Percentiles rank a stretch among this genome's conserved stretches.
phyloP scores from a whole-genome alignment of 2,113 vertebrate species.

The Psittacara wagleri region DNA sequence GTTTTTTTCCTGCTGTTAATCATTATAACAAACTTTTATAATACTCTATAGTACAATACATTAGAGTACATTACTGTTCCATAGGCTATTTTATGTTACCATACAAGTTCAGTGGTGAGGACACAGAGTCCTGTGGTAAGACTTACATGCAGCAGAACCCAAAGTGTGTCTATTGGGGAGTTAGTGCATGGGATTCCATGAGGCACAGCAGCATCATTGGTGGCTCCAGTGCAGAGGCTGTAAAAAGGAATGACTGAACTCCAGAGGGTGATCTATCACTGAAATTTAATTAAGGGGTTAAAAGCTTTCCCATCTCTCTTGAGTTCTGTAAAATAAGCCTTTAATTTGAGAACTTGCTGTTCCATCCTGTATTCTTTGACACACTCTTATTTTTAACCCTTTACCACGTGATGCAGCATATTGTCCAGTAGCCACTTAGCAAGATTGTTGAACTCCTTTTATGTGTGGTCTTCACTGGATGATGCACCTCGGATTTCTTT shows the following conservation, averaged over 20 bases:
- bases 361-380: conserved; percentile 6
- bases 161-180: neutral
- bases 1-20: neutral
- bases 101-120: neutral
- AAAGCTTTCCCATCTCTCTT: neutral
- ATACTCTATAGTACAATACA: neutral
- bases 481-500: conserved; percentile 16
- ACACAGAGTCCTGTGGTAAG: neutral
- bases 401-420: neutral
- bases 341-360: neutral
- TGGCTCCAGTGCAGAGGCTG: neutral
- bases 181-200: rapidly evolving
- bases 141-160: neutral
- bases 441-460: conserved; percentile 26
- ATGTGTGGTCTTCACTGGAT: neutral
- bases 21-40: neutral
- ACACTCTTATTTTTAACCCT: neutral
- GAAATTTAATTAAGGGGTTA: neutral
- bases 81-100: neutral
- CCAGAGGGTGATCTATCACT: neutral
- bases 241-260: neutral
- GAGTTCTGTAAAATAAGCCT: neutral
- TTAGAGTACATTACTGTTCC: neutral
- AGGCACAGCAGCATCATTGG: neutral
- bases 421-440: neutral